These are phyloP conservation scores for Andrena bicolor DNA, from an alignment of 2,888 invertebrate species.

Conservation along the genomic window DNA sequence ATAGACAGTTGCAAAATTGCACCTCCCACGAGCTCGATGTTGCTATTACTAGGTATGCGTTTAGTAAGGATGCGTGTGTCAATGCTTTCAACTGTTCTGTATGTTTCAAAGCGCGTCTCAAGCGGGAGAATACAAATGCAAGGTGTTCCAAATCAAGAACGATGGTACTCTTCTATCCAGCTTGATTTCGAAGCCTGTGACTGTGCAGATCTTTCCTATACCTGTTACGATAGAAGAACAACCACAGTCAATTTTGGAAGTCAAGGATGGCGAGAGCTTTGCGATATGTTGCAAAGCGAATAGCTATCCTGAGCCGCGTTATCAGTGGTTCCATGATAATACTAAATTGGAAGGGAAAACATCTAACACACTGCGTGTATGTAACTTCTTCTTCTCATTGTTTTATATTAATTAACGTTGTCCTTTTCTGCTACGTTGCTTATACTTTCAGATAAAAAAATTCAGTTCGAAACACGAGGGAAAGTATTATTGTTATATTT, in stretches of 20 bases:
- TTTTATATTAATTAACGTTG: not conserved
- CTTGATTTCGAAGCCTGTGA: conserved; percentile 66
- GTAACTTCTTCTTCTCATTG: conserved; percentile 23
- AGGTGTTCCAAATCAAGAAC: conserved; percentile 70
- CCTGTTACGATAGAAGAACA: conserved; percentile 73
- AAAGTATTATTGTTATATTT: conserved; percentile 79
- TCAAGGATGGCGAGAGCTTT: conserved; percentile 71
- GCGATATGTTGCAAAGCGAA: conserved; percentile 72
- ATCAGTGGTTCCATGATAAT: conserved; percentile 80
- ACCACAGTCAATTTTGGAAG: conserved; percentile 71
- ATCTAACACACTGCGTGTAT: conserved; percentile 71
- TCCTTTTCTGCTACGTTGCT: not conserved
- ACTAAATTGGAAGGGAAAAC: conserved; percentile 69
- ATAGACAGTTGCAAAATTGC: conserved; percentile 66
- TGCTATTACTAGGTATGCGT: conserved; percentile 68
- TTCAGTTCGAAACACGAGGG: conserved; percentile 76
- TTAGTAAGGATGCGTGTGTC: not conserved
- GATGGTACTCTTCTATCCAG: conserved; percentile 65
- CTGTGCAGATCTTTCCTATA: conserved; percentile 69
- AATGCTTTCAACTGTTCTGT: not conserved
- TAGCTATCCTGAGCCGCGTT: conserved; percentile 73
- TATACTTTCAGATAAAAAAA: conserved; percentile 65
- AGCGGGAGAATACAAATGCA: conserved; percentile 77
- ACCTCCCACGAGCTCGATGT: conserved; percentile 70
- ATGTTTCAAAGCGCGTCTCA: conserved; percentile 65